phyloP scores from a whole-genome alignment of 2,888 invertebrate species.

The Charanyca ferruginea region DNA sequence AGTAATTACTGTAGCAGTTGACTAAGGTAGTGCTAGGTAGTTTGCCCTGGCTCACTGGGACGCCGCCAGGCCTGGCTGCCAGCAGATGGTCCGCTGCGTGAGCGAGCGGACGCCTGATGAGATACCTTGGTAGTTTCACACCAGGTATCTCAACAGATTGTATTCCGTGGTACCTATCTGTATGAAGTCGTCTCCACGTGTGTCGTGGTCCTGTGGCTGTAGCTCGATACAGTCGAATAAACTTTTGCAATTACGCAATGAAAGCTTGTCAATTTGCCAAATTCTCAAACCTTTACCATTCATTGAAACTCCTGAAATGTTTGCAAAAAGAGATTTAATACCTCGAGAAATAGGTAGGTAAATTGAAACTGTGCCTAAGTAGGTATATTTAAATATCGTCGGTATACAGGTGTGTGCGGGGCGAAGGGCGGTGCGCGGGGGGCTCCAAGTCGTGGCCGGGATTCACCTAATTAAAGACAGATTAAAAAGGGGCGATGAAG shows the following conservation, averaged over 20 bases:
- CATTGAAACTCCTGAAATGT: slow-evolving; percentile 5
- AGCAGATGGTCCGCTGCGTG: too few relatives aligned
- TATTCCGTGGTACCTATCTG: too few relatives aligned
- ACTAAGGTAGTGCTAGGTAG: too few relatives aligned
- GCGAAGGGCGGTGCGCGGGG: not conserved
- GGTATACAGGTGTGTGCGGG: slow-evolving; percentile 6
- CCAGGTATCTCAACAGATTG: too few relatives aligned
- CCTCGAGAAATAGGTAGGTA: slow-evolving; percentile 1
- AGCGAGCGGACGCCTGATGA: too few relatives aligned
- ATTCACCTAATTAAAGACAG: slow-evolving; percentile 55
- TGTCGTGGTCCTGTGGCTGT: not conserved
- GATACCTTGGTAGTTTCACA: too few relatives aligned
- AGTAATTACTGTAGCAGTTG: too few relatives aligned
- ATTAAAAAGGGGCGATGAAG: slow-evolving; percentile 52
- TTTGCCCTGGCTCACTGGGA: too few relatives aligned
- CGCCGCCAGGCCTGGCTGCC: too few relatives aligned
- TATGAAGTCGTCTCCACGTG: not conserved
- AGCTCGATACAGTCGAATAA: slow-evolving; percentile 14
- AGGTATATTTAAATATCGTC: slow-evolving; percentile 8
- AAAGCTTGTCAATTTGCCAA: slow-evolving; percentile 24
- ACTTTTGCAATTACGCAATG: slow-evolving; percentile 38
- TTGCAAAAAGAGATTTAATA: slow-evolving; percentile 23
- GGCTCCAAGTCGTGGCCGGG: not conserved
- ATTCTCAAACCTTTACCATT: slow-evolving; percentile 14
- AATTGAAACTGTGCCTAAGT: too few relatives aligned